Base-by-base conservation (phyloP, 2,888 invertebrate species). In the Linnaemya tessellans region DNA sequence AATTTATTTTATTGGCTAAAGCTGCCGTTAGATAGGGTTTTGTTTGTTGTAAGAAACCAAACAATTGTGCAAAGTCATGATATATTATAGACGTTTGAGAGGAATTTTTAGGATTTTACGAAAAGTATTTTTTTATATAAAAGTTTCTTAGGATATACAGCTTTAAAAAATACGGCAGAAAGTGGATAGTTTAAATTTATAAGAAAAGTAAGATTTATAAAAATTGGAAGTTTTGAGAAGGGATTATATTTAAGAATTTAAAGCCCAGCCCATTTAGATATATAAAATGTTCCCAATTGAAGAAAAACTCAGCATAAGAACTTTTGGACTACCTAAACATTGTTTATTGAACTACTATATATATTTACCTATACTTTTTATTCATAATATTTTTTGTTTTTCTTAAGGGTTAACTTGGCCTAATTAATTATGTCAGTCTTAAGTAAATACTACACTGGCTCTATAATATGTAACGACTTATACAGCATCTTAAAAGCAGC, bases 1-100 rank as follows among this genome's bases (percentile, higher is more conserved):
- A 88, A 88, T 88, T 87, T 87, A 88, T 88, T 88, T 88, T 84
- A 87, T 86, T 86, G 71, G 46, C 54, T 80, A 46, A 54, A 77
- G 80, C 80, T 84, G 84, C 84, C 64, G 80, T 75, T 75, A 84
- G 80, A 75, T 80, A 80, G 60, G 80, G 84, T 62, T 83, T 80
- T 67, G 51, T 73, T 30, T 30, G 65, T n/a, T 51, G 65, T 46
- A 54, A 46, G n/a, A 49, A 49, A 74, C 64, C 20, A n/a, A 77
- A 5, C 46, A 25, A 65, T 80, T 75, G 49, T 60, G 71, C 13
- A 41, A 11, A 38, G 49, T 71, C 77, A 67, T 84, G 71, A 80
- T 77, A 71, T 73, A 84, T 51, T 30, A 18, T 71, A 22, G n/a
- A 71, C 60, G 22, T 13, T 25, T 64, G 38, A 54, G 43, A 56